Base-by-base conservation (phyloP, 2,888 invertebrate species). In the Drosophila hamatofila region DNA sequence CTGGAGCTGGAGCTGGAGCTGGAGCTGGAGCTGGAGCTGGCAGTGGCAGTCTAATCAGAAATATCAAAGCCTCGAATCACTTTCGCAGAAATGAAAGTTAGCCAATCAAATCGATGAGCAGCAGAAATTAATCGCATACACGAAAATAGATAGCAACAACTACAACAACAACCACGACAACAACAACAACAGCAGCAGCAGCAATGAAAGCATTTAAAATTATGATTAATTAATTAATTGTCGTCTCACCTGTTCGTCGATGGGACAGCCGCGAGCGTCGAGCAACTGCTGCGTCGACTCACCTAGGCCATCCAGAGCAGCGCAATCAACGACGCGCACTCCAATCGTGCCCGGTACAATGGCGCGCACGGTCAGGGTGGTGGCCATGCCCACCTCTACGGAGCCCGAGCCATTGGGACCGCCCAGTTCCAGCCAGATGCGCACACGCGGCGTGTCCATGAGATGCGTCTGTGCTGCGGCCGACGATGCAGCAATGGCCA, bases 241-340 rank as follows among this genome's bases (percentile, higher is more conserved):
- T 69, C 23, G 6, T 64, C 60, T 89, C 76, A 93, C 93, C 90
- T 93, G 93, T 33, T 96, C 95, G 91, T 96, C 96, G 54, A 96
- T 94, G 5, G 96, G 95, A 90, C 96, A 96, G 75, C 97, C 97
- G 39, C 94, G 94, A 68, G 96, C 95, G 91, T 96, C 96, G 11
- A 96, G 93, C 23, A 97, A 93, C 73, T 95, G 95, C 90, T 96
- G 96, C 2, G 95, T 95, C 3, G 96, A 95, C 82, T 96, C 96
- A 0, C 96, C 96, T 3, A 96, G 93, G 11, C 97, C 97, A 88
- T 97, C 97, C 84, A 96, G 95, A 0, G 97, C 97, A 5, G 95
- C 93, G 91, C 97, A 97, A 89, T 96, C 96, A 0, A 96, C 95
- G 37, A 97, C 94, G 76, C 95, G 94, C 64, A 96, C 95, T 35